These are phyloP conservation scores for Nezara viridula DNA, from an alignment of 2,888 invertebrate species.

Conservation along the genomic window DNA sequence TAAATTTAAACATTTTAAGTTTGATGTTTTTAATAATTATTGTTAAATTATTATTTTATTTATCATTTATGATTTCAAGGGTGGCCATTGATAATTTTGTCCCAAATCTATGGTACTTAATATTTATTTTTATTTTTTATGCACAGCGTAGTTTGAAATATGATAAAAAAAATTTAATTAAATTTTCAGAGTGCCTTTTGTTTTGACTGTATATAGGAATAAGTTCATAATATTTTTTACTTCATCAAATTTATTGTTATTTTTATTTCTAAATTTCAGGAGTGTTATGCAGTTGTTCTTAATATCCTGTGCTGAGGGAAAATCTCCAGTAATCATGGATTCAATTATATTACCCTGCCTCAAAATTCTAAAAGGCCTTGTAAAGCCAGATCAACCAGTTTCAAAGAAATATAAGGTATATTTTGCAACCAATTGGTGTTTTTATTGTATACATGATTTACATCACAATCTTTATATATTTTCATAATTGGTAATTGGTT, in stretches of 20 bases:
- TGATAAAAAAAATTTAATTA: too few species aligned
- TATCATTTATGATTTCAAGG: too few species aligned
- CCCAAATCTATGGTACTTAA: too few species aligned
- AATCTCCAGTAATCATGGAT: constrained; percentile 89
- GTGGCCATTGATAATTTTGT: too few species aligned
- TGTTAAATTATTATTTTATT: too few species aligned
- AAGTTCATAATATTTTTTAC: too few species aligned
- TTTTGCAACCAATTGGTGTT: constrained; percentile 42
- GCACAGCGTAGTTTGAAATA: too few species aligned
- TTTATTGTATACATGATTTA: constrained; percentile 20
- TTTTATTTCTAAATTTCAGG: constrained; percentile 62
- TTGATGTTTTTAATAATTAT: too few species aligned
- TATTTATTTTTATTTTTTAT: too few species aligned
- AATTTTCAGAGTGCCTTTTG: too few species aligned
- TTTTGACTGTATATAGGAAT: too few species aligned
- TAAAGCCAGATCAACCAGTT: constrained; percentile 76
- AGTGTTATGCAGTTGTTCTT: constrained; percentile 91
- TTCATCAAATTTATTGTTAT: neutral
- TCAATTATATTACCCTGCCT: constrained; percentile 93
- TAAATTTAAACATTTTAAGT: too few species aligned
- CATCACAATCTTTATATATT: neutral
- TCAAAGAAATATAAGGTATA: constrained; percentile 73
- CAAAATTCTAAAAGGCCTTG: constrained; percentile 88
- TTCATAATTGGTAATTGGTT: neutral
- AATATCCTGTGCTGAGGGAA: constrained; percentile 81